A percentile compares a stretch with the other conserved stretches of the same genome.
These are phyloP conservation scores for Hemiprocne comata DNA, from an alignment of 2,113 vertebrate genomes.

Conservation along the genomic window DNA sequence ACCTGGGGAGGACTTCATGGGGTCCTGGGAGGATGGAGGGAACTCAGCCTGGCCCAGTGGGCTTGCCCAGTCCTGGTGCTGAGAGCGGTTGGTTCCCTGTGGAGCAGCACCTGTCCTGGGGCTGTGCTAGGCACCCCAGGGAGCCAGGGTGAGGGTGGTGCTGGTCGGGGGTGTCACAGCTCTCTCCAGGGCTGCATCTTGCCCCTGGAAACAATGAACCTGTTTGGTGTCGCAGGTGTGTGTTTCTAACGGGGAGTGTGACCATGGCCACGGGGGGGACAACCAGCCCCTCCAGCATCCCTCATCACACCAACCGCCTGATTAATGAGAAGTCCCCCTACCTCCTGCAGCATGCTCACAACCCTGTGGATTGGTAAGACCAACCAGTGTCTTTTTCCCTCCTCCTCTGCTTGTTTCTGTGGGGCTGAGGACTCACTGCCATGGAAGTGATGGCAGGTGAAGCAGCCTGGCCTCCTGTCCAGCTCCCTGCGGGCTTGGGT, in stretches of 20 bases:
- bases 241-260: conserved; percentile 32
- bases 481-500: fast-evolving
- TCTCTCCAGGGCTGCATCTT: background rate
- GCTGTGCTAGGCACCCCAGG: fast-evolving
- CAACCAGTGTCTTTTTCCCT: background rate
- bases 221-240: conserved; percentile 53
- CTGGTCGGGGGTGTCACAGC: background rate
- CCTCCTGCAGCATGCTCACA: conserved; percentile 92
- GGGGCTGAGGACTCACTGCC: background rate
- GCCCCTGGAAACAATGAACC: background rate
- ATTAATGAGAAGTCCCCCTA: conserved; percentile 88
- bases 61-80: background rate
- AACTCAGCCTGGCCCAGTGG: background rate
- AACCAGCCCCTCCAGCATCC: background rate
- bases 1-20: background rate
- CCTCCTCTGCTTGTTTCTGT: fast-evolving
- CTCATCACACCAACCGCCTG: conserved; percentile 80
- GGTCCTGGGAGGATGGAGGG: fast-evolving
- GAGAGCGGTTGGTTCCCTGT: background rate
- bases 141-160: background rate
- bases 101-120: background rate
- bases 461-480: background rate
- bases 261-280: conserved; percentile 83
- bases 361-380: conserved; percentile 93
- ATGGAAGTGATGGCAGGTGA: fast-evolving